Evolutionary conservation across 2,113 vertebrate genomes (phyloP), one percentile per base, ranked within the genome.

Genomic region (Brachypteracias leptosomus): DNA sequence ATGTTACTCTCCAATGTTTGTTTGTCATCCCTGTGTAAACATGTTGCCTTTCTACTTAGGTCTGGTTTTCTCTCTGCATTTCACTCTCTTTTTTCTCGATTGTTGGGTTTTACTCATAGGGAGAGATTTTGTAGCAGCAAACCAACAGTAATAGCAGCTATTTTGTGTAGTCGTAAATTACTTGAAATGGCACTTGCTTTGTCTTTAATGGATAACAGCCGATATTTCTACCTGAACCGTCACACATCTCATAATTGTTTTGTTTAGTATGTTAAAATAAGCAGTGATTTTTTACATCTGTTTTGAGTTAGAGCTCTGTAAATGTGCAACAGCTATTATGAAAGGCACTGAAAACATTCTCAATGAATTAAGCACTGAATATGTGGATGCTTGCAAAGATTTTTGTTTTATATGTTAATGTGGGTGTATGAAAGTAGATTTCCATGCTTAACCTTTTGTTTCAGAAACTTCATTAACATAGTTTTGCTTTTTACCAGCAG

Each of bases 401-500:
- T 94, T 91, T 88, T 5, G 35, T 93, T 90, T 92, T 93, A 65
- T 94, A 0, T 88, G 7, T 68, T 79, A 71, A 65, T 61, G 47
- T 61, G 52, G 29, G 21, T 61, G 21, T 84, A 40, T 82, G 80
- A 90, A 90, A 89, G 65, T 78, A 61, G 36, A 68, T 78, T 86
- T 90, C 36, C 5, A 8, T 21, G 10, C 65, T 80, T 84, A 84
- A 77, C 20, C 36, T 90, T 72, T 76, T 75, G 33, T 55, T 92
- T 92, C 71, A 92, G 77, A 82, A 85, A 59, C 26, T 76, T 95
- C 49, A 28, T 89, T 79, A 78, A 18, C 21, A 54, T 71, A 82
- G 92, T 93, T 95, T 85, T 95, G 70, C 36, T 94, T 95, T 84
- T 96, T 92, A 82, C 79, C 62, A 74, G 13, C 35, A 90, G 6